Base-by-base conservation (phyloP, 2,113 vertebrate genomes). In the Neodon shergylaensis region DNA sequence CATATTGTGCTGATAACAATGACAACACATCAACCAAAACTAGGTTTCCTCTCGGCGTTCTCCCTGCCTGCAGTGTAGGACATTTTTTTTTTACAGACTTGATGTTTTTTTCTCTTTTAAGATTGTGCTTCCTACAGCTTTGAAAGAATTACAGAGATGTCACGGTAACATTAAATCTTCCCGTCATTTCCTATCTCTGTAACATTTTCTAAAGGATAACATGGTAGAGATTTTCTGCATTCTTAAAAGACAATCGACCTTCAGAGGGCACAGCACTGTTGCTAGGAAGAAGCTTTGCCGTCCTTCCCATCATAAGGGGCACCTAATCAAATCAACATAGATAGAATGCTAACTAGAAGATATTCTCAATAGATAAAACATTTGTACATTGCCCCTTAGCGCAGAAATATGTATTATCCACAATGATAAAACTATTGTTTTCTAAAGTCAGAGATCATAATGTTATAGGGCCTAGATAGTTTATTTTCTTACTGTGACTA, bases 171-270 rank as follows among this genome's bases (percentile, higher is more conserved):
- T 36, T 77, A 94, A 91, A 87, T 58, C 65, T 52, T 83, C 47
- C 65, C 76, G 44, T 76, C 91, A 68, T 94, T 93, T 95, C 42
- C 52, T 84, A 33, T 90, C 63, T 93, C 83, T 61, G 21, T 77
- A 93, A 92, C 66, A 28, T 72, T 72, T 92, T 93, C 91, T 95
- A n/a, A 95, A 91, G n/a, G 74, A 36, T 49, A 84, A 85, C 47
- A n/a, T 65, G 49, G 31, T 92, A 74, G 89, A 94, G 81, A 79
- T 58, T 87, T 78, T 66, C 90, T 76, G 36, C 42, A 61, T 82
- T 22, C 66, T 88, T 65, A 39, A 68, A 88, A 68, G 58, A 94
- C 65, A 86, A n/a, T 61, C 47, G 66, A 94, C 42, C 78, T 96
- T 95, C 92, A 82, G 66, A 44, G 7, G 73, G 14, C 22, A 58